Evolutionary conservation across 2,797 vertebrate genomes (phyloP).

Genomic region (Smutsia temminckii): DNA sequence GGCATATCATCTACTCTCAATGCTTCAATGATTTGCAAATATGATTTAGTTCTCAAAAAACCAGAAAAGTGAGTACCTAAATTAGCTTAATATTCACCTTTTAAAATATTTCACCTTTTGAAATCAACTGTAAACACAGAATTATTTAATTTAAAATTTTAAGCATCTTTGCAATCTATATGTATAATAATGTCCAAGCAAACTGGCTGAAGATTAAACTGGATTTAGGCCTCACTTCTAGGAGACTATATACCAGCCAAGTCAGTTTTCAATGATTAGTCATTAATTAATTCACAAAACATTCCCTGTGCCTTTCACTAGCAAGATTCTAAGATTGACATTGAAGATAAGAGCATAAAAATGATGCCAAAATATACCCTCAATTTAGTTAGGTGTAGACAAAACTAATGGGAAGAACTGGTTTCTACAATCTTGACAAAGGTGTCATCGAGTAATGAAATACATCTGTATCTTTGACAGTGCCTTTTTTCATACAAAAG

Average conservation of each 20-base stretch:
- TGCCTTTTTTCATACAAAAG: not conserved
- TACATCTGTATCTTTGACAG: not conserved
- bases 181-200: not conserved
- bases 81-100: not conserved
- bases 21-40: not conserved
- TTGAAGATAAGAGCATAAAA: not conserved
- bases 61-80: not conserved
- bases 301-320: not conserved
- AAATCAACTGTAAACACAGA: not conserved
- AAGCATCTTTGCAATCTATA: not conserved
- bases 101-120: not conserved
- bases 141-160: not conserved
- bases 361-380: not conserved
- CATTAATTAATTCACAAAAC: not conserved
- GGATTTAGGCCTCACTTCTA: not conserved
- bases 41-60: not conserved
- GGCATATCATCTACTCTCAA: not conserved
- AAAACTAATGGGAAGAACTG: not conserved
- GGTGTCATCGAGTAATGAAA: not conserved
- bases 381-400: not conserved
- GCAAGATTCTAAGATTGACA: not conserved
- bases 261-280: not conserved
- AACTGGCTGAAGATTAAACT: not conserved
- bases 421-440: not conserved
- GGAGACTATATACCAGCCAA: not conserved